Evolutionary conservation across 2,888 invertebrate species (phyloP), one percentile per base, ranked within the genome.

Genomic region (Troides oblongomaculatus): DNA sequence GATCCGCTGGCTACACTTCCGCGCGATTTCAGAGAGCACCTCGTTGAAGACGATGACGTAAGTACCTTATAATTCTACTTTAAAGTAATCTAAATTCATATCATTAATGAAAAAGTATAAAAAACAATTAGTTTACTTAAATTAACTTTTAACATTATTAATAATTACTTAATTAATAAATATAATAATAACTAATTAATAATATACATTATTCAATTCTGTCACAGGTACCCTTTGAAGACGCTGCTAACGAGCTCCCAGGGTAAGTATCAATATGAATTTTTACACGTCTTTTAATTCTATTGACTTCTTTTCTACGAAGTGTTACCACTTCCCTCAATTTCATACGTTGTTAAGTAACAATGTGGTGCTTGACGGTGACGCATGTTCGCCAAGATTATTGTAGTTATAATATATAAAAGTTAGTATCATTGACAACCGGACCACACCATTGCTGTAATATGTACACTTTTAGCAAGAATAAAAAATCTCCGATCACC

Each of bases 211-310:
- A 18, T 53, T 53, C 18, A 53, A 18, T 53, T 53, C 18, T 53
- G 18, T 53, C 53, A 5, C 53, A 53, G 53, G 53, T n/a, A n/a
- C 53, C 21, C 23, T 89, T 84, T 67, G 80, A 84, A 74, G 88
- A 88, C 76, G 88, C 86, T 2, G 75, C 81, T 12, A 86, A 86
- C 62, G 83, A 84, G 25, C 78, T 76, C 56, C 69, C 81, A 7
- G 68, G 77, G 86, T 87, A 75, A 84, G 87, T 81, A 71, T 10
- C 14, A 14, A 17, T 50, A 58, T 46, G n/a, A 5, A 53, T 18
- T 53, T 53, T n/a, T n/a, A n/a, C 8, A 4, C 53, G 17, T 50
- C 2, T 2, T 56, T 18, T n/a, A 17, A 17, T 17, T n/a, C 12
- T 30, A 30, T 30, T 30, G 5, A 30, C 30, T 17, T 53, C 12